These are phyloP conservation scores for Plagodis pulveraria DNA, from an alignment of 2,888 invertebrate genomes.

Conservation along the genomic window DNA sequence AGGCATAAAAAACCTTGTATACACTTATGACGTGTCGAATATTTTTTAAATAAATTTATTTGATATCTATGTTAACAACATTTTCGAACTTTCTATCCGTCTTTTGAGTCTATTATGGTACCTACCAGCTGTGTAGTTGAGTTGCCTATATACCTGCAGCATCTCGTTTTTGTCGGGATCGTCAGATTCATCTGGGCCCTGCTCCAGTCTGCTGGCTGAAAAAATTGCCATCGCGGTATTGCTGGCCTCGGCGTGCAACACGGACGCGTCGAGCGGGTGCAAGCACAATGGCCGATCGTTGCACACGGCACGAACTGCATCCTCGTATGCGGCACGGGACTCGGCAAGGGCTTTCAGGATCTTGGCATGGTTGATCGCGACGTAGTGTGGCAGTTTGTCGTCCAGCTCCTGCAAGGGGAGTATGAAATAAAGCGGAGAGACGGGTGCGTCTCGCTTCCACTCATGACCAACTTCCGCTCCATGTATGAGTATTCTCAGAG, in stretches of 20 bases:
- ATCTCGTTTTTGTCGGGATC: conserved; percentile 32
- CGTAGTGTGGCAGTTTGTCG: conserved; percentile 33
- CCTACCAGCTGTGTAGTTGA: no score
- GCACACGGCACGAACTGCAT: conserved; percentile 8
- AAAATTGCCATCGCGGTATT: conserved; percentile 26
- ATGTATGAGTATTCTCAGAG: no score
- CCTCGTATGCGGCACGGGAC: conserved; percentile 41
- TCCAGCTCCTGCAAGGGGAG: conserved; percentile 44
- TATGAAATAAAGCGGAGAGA: no score
- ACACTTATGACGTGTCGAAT: no score
- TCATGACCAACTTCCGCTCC: no score
- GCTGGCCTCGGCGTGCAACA: conserved; percentile 30
- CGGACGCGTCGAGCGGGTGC: conserved; percentile 33
- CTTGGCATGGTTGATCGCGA: conserved; percentile 46
- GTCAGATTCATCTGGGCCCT: conserved; percentile 10
- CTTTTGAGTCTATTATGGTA: no score
- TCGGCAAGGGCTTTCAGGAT: conserved; percentile 32
- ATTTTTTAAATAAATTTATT: no score
- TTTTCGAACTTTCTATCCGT: no score
- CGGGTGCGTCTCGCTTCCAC: no score
- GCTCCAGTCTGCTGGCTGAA: conserved; percentile 25
- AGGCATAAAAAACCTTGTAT: no score
- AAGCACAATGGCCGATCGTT: conserved; percentile 30
- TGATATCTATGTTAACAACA: no score
- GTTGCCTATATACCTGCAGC: conserved; percentile 25